Percentiles rank a stretch among this genome's conserved stretches.
Evolutionary conservation across 2,797 vertebrate species (phyloP).

Genomic region (Neosalanx taihuensis): DNA sequence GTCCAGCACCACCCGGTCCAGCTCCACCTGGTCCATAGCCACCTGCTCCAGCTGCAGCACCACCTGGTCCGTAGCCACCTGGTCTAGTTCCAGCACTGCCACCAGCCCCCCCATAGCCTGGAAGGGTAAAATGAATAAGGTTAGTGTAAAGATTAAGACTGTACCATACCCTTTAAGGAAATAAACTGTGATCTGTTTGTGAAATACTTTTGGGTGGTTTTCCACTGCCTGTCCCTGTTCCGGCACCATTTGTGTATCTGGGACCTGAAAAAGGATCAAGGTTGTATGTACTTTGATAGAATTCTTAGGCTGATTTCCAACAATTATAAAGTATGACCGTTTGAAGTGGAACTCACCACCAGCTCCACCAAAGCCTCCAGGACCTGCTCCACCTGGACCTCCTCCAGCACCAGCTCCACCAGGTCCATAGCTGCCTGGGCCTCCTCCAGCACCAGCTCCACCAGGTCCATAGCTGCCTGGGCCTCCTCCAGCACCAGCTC

Average conservation of each 20-base stretch:
- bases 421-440: constrained; percentile 27
- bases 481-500: constrained; percentile 44
- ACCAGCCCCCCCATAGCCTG: constrained; percentile 65
- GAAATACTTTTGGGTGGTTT: constrained; percentile 71
- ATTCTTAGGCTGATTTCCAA: not conserved
- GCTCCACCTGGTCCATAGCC: constrained; percentile 39
- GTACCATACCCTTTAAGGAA: not conserved
- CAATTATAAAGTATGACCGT: constrained; percentile 3
- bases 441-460: constrained; percentile 43
- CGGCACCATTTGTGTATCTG: constrained; percentile 54
- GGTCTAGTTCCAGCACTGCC: constrained; percentile 45
- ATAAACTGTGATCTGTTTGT: not conserved
- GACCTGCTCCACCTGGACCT: not conserved
- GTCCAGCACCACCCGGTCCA: constrained; percentile 60
- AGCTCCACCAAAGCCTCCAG: constrained; percentile 34
- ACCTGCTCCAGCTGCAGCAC: constrained; percentile 44
- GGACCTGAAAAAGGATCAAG: constrained; percentile 47
- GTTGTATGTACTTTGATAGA: not conserved
- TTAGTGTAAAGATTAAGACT: not conserved
- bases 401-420: constrained; percentile 42
- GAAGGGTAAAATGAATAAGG: constrained; percentile 22
- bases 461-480: constrained; percentile 38
- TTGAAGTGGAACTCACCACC: constrained; percentile 45
- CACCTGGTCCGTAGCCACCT: constrained; percentile 46
- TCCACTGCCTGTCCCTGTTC: constrained; percentile 46